A percentile compares a stretch with the other conserved stretches of the same genome.
Evolutionary conservation across 1,140 invertebrate species (phyloP).

Genomic region (Bombus cullumanus): DNA sequence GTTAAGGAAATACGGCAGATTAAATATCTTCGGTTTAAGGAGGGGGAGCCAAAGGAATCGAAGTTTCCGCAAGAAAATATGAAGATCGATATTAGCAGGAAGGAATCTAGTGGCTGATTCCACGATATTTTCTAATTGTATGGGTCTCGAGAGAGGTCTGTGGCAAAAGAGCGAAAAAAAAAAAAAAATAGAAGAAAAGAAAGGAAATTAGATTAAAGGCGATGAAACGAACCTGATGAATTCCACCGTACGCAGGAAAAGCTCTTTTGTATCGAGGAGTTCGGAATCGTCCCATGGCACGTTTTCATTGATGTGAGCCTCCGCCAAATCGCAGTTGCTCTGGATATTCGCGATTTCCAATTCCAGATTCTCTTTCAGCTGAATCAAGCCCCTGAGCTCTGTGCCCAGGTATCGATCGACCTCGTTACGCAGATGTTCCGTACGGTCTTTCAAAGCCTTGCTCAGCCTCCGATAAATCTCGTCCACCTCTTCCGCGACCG

Average conservation of each 20-base stretch:
- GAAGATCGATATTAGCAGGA: not conserved
- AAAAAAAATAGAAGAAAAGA: not conserved
- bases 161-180: not conserved
- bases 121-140: not conserved
- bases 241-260: constrained; percentile 96
- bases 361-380: constrained; percentile 96
- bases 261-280: constrained; percentile 96
- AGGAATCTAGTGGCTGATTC: no score
- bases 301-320: constrained; percentile 95
- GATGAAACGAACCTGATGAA: constrained; percentile 86
- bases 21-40: not conserved
- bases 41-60: rapidly evolving
- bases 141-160: no score
- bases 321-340: constrained; percentile 98
- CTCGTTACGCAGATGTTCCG: constrained; percentile 93
- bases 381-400: constrained; percentile 91
- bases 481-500: constrained; percentile 95
- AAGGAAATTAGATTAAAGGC: no score
- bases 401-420: constrained; percentile 93
- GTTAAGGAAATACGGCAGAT: not conserved
- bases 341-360: constrained; percentile 96
- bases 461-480: constrained; percentile 94
- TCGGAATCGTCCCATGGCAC: constrained; percentile 94
- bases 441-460: constrained; percentile 96
- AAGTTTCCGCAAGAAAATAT: not conserved